Conservation (phyloP, 2,797 vertebrate species). For the Chelidonichthys spinosus region DNA sequence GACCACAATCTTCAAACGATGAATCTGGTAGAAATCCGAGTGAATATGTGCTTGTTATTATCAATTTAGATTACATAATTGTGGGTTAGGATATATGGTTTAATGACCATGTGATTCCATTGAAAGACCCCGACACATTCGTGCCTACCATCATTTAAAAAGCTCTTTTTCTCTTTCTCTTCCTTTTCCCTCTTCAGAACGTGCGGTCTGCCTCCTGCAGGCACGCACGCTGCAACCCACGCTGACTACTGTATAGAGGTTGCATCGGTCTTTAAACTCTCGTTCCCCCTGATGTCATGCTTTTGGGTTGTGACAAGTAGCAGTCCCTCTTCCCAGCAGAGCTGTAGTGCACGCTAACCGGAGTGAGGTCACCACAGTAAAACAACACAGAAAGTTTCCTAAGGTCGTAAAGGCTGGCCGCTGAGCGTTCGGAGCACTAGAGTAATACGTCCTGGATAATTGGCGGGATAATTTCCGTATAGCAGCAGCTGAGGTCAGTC, state of each 20-base stretch:
- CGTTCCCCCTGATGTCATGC: conserved; percentile 65
- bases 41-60: no score
- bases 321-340: conserved; percentile 70
- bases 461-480: conserved; percentile 77
- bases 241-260: conserved; percentile 50
- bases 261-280: conserved; percentile 52
- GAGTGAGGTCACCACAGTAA: conserved; percentile 80
- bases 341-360: conserved; percentile 63
- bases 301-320: conserved; percentile 68
- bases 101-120: no score
- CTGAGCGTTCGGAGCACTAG: conserved; percentile 69
- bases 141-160: neutral
- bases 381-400: conserved; percentile 81
- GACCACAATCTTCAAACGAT: no score
- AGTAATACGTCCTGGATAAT: conserved; percentile 80
- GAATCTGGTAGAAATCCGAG: no score
- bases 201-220: conserved; percentile 10
- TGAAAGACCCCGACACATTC: no score
- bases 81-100: no score
- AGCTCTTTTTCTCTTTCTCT: conserved; percentile 3
- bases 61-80: no score
- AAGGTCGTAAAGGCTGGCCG: conserved; percentile 73
- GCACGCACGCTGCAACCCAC: neutral
- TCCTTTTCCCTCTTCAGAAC: conserved; percentile 1
- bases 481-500: conserved; percentile 80